These are phyloP conservation scores for Stichodactyla helianthus DNA, from an alignment of 64 coral and sea anemone genomes.

Conservation along the genomic window DNA sequence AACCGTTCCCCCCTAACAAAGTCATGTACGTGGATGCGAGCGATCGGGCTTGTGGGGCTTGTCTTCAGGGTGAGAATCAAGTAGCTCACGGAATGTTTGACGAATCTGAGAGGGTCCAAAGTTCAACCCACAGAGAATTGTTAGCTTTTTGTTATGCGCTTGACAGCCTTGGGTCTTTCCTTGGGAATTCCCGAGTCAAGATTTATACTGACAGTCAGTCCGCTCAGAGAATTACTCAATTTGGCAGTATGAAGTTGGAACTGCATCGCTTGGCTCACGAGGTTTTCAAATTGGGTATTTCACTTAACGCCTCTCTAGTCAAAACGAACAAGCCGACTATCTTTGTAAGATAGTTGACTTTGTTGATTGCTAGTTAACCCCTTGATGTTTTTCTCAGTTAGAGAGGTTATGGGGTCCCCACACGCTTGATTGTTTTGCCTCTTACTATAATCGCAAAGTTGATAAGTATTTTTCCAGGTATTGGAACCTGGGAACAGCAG, in stretches of 20 bases:
- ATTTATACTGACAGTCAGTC: not conserved
- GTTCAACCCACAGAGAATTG: constrained; percentile 23
- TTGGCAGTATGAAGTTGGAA: not conserved
- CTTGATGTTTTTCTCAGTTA: constrained; percentile 22
- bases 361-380: constrained; percentile 41
- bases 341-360: constrained; percentile 44
- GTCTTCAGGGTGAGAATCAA: not conserved
- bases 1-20: not conserved
- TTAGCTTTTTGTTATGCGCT: not conserved
- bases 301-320: constrained; percentile 34
- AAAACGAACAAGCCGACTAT: constrained; percentile 50
- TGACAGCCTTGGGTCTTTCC: not conserved
- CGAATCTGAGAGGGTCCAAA: not conserved
- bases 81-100: constrained; percentile 25
- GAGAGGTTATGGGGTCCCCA: constrained; percentile 38
- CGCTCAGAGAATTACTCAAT: not conserved
- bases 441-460: constrained; percentile 53
- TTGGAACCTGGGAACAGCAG: constrained; percentile 29
- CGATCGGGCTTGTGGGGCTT: constrained; percentile 20
- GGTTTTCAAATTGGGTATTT: constrained; percentile 23
- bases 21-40: constrained; percentile 57
- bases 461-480: constrained; percentile 19
- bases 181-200: not conserved
- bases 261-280: constrained; percentile 17
- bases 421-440: constrained; percentile 52